These are phyloP conservation scores for Pachypeltis micranthus DNA, from an alignment of 1,140 invertebrate genomes.

Conservation along the genomic window DNA sequence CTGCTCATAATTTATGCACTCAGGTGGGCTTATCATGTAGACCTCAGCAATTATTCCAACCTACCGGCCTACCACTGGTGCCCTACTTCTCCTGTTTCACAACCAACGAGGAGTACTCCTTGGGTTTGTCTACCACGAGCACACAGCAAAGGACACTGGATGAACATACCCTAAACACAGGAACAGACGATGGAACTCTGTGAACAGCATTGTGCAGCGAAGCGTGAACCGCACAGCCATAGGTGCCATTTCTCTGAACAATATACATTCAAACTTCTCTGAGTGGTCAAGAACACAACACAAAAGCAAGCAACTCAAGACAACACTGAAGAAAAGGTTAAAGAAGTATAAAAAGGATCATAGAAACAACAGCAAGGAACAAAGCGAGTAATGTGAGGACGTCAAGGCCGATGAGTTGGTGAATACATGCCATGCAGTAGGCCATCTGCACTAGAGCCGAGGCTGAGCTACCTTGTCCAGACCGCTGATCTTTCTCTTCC, in stretches of 20 bases:
- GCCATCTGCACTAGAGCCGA: constrained; percentile 44
- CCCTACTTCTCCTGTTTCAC: too few relatives aligned
- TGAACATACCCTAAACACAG: neutral
- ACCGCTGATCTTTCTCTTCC: constrained; percentile 32
- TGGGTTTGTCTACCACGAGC: too few relatives aligned
- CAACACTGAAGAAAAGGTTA: neutral
- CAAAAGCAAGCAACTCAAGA: neutral
- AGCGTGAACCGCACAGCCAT: neutral
- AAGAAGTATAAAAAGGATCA: constrained; percentile 35
- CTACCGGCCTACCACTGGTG: too few relatives aligned
- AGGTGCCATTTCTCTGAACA: neutral
- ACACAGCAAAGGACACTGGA: constrained; percentile 1
- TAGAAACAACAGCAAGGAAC: constrained; percentile 52
- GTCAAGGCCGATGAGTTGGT: constrained; percentile 49
- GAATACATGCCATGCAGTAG: constrained; percentile 48
- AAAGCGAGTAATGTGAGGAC: constrained; percentile 52
- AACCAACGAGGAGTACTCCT: too few relatives aligned
- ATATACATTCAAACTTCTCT: neutral
- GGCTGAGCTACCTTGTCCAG: constrained; percentile 9
- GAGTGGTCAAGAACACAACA: neutral
- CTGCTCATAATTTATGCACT: too few relatives aligned
- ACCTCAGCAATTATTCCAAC: too few relatives aligned
- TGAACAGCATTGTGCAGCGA: neutral
- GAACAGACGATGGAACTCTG: neutral
- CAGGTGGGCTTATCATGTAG: too few relatives aligned